Percentiles rank a stretch among this genome's conserved stretches.
These are phyloP conservation scores for Hemicentrotus pulcherrimus DNA, from an alignment of 35 echinoderm and acorn worm genomes.

Conservation along the genomic window DNA sequence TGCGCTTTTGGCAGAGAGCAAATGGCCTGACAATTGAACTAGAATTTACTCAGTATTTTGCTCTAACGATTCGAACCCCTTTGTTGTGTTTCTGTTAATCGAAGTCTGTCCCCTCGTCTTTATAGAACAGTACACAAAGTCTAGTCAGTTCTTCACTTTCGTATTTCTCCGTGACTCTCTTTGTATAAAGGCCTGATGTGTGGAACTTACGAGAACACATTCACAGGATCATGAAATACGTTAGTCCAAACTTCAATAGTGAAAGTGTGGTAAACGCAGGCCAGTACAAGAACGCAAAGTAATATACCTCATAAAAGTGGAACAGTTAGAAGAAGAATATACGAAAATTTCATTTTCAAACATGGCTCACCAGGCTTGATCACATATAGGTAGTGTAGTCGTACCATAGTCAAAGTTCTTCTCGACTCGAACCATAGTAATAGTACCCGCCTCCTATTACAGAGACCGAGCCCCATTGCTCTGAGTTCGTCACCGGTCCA, in stretches of 20 bases:
- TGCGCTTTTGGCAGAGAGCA: conserved; percentile 23
- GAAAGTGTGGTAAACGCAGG: no score
- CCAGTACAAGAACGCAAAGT: no score
- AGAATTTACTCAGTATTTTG: conserved; percentile 38
- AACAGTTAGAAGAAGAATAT: no score
- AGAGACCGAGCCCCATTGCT: background rate
- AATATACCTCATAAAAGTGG: no score
- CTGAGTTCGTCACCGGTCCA: background rate
- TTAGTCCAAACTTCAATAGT: no score
- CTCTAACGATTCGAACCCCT: background rate
- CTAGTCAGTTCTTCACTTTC: background rate
- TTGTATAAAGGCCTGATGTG: background rate
- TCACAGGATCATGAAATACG: no score
- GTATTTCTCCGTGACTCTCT: background rate
- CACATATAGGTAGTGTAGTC: no score
- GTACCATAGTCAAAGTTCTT: no score
- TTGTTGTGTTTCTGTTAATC: background rate
- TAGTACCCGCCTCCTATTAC: background rate
- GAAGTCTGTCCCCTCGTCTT: background rate
- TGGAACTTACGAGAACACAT: no score
- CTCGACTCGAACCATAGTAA: background rate
- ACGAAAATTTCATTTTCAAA: no score
- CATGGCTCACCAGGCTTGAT: no score
- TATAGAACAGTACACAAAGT: background rate
- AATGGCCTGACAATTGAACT: conserved; percentile 9